These are phyloP conservation scores for Drosophila lacertosa DNA, from an alignment of 1,140 invertebrate genomes.

Conservation along the genomic window DNA sequence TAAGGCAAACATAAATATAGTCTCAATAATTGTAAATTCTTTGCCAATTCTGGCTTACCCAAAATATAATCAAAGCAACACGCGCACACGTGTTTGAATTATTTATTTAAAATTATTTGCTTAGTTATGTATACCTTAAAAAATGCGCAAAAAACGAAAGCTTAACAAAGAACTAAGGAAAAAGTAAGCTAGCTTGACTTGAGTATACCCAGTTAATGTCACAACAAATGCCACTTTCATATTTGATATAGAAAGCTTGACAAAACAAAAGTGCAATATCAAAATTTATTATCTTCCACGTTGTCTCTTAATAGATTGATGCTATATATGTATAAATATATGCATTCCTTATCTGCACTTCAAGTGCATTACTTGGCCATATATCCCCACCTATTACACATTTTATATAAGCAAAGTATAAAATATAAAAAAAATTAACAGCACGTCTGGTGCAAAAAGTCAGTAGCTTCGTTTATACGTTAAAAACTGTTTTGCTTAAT, in stretches of 20 bases:
- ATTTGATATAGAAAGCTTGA: no score
- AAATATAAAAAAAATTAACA: conserved; percentile 1
- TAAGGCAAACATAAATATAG: neutral
- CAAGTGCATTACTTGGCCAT: neutral
- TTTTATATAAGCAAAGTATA: neutral
- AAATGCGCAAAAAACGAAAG: conserved; percentile 1
- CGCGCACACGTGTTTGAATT: conserved; percentile 23
- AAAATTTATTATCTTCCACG: no score
- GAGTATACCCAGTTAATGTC: neutral
- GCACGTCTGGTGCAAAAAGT: neutral
- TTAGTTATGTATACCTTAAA: conserved; percentile 9
- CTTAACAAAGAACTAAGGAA: neutral
- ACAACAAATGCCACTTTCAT: neutral
- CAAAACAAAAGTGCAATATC: no score
- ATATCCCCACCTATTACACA: neutral
- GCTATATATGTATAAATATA: neutral
- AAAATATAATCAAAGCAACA: conserved; percentile 3
- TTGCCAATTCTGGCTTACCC: conserved; percentile 1
- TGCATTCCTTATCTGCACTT: neutral
- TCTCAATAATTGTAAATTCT: neutral
- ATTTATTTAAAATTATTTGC: conserved; percentile 6
- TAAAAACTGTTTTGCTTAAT: conserved; percentile 49
- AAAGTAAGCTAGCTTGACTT: neutral
- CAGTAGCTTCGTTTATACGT: neutral
- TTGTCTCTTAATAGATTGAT: neutral